Evolutionary conservation across 2,888 invertebrate genomes (phyloP), one percentile per base, ranked within the genome.

Genomic region (Aphidoletes aphidimyza): DNA sequence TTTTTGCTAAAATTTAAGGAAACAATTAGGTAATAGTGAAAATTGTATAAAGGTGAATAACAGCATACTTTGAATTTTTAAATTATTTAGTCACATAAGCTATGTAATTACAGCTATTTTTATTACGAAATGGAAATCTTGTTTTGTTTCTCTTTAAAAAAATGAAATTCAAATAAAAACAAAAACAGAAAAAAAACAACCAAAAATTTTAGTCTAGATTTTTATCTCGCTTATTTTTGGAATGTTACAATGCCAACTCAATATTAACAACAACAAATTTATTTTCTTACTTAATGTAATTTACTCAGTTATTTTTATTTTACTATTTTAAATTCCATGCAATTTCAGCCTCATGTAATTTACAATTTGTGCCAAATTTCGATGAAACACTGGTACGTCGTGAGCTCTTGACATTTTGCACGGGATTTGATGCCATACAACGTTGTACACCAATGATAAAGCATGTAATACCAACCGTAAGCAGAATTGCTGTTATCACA

Each of bases 241-340:
- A 39, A 39, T 39, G 39, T 39, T 39, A 39, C 39, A 39, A 39
- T 39, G 5, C 5, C 39, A 11, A 39, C 11, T 39, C 11, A 39
- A 39, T 39, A 39, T 39, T 39, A 5, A 11, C 39, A 47, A 17
- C 47, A 47, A 47, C 19, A 14, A 11, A 17, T 47, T 47, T 5
- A 19, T 17, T 47, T 47, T 47, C 2, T 47, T 47, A 19, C 19
- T 19, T 9, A 17, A 17, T 47, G 6, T 47, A 2, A 17, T 47
- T 47, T 47, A 17, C 17, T 11, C 2, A 17, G 2, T 19, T 11
- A 17, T 47, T 47, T 47, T 47, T 54, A 54, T 22, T 6, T 3
- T n/a, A 42, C 34, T 69, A 69, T 34, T 69, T 69, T 6, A 69
- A 30, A 69, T 69, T 69, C 69, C 69, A 69, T 30, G 69, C 5